Conservation (phyloP, 1,140 invertebrate genomes). For the Aporrectodea caliginosa region DNA sequence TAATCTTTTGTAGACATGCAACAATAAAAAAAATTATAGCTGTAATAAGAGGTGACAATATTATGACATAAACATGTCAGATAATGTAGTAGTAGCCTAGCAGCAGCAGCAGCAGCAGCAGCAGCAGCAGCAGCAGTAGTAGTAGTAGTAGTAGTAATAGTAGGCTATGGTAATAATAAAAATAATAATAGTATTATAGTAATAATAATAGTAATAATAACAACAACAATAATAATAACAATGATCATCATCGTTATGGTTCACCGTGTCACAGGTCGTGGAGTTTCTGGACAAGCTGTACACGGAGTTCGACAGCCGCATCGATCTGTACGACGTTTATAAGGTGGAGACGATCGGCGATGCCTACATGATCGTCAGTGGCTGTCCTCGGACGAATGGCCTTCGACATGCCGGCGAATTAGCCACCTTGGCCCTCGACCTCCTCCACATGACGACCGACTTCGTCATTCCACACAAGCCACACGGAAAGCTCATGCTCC, state of each 20-base stretch:
- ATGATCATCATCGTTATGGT: too few species aligned
- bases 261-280: conserved; percentile 62
- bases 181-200: too few species aligned
- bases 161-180: too few species aligned
- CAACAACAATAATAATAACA: neutral
- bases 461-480: conserved; percentile 18
- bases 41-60: too few species aligned
- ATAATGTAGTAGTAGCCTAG: too few species aligned
- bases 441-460: neutral
- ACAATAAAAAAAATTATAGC: too few species aligned
- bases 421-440: neutral
- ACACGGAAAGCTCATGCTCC: conserved; percentile 9
- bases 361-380: conserved; percentile 39
- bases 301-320: conserved; percentile 51
- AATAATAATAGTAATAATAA: neutral
- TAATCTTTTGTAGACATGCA: too few species aligned
- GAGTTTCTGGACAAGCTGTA: conserved; percentile 51
- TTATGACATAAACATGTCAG: too few species aligned
- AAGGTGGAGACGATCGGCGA: conserved; percentile 42
- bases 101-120: too few species aligned
- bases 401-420: neutral
- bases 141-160: too few species aligned
- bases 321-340: conserved; percentile 47
- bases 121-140: too few species aligned
- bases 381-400: conserved; percentile 62